phyloP scores from a whole-genome alignment of 1,140 invertebrate genomes.

The Anthonomus grandis region DNA sequence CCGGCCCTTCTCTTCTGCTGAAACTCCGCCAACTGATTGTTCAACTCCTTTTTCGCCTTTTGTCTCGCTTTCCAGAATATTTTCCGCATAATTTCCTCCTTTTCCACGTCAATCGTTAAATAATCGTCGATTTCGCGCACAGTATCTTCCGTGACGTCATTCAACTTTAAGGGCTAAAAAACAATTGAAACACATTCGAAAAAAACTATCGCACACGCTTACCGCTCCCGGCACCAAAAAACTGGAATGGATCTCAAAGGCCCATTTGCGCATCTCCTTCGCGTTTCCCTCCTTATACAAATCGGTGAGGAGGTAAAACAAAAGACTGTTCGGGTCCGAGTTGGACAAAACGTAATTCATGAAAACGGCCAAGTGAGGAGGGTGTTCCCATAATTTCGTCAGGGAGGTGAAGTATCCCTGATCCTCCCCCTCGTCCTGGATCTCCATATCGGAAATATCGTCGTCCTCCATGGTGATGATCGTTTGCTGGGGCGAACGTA shows the following conservation, averaged over 20 bases:
- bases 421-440: constrained; percentile 67
- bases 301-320: constrained; percentile 87
- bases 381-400: constrained; percentile 62
- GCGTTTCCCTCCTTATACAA: constrained; percentile 78
- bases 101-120: constrained; percentile 75
- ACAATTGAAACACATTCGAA: constrained; percentile 28
- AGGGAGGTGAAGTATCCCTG: constrained; percentile 78
- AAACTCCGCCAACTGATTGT: constrained; percentile 85
- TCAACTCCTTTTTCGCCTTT: constrained; percentile 81
- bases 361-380: constrained; percentile 81
- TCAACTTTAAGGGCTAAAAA: constrained; percentile 74
- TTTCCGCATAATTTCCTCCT: constrained; percentile 83
- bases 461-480: constrained; percentile 96
- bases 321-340: constrained; percentile 76
- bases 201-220: constrained; percentile 37
- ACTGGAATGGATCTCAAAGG: constrained; percentile 96
- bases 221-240: constrained; percentile 89
- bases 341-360: constrained; percentile 85
- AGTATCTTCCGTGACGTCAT: constrained; percentile 80
- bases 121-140: constrained; percentile 86
- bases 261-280: constrained; percentile 93
- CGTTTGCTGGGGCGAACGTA: constrained; percentile 60
- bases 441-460: constrained; percentile 81
- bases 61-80: constrained; percentile 85
- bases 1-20: constrained; percentile 85